These are phyloP conservation scores for Chelonus formosanus DNA, from an alignment of 2,888 invertebrate genomes.

Conservation along the genomic window DNA sequence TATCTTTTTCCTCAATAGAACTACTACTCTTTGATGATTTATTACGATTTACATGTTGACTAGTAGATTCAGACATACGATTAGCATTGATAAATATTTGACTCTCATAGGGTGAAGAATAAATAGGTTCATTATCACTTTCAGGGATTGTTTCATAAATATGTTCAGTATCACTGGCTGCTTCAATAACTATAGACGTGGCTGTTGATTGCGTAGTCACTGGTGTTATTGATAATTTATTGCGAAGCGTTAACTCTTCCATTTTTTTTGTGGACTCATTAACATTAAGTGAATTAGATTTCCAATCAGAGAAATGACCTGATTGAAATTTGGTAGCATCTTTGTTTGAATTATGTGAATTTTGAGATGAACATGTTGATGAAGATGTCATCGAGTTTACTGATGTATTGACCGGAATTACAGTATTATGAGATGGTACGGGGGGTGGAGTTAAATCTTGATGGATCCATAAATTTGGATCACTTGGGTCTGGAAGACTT, in stretches of 20 bases:
- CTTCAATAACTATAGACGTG: not conserved
- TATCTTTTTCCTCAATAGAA: constrained; percentile 70
- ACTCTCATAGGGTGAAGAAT: constrained; percentile 71
- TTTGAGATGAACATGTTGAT: constrained; percentile 50
- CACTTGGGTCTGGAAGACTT: constrained; percentile 21
- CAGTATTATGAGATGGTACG: constrained; percentile 38
- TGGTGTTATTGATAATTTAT: constrained; percentile 12
- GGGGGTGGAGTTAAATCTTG: constrained; percentile 39
- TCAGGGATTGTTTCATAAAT: constrained; percentile 75
- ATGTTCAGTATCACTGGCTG: constrained; percentile 69
- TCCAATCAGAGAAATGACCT: constrained; percentile 40
- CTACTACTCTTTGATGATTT: constrained; percentile 63
- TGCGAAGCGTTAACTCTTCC: constrained; percentile 48
- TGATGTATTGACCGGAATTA: constrained; percentile 26
- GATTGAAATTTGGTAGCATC: constrained; percentile 33
- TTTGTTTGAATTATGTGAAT: constrained; percentile 47
- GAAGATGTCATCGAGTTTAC: constrained; percentile 43
- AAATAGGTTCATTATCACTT: constrained; percentile 72
- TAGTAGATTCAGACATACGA: constrained; percentile 34
- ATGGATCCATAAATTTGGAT: constrained; percentile 19
- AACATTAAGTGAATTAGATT: constrained; percentile 54
- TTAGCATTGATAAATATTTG: constrained; percentile 44
- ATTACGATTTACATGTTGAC: constrained; percentile 33
- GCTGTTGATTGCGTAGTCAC: not conserved
- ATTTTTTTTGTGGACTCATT: constrained; percentile 56